Evolutionary conservation across 1,140 invertebrate genomes (phyloP), one percentile per base, ranked within the genome.

Genomic region (Homalodisca vitripennis): DNA sequence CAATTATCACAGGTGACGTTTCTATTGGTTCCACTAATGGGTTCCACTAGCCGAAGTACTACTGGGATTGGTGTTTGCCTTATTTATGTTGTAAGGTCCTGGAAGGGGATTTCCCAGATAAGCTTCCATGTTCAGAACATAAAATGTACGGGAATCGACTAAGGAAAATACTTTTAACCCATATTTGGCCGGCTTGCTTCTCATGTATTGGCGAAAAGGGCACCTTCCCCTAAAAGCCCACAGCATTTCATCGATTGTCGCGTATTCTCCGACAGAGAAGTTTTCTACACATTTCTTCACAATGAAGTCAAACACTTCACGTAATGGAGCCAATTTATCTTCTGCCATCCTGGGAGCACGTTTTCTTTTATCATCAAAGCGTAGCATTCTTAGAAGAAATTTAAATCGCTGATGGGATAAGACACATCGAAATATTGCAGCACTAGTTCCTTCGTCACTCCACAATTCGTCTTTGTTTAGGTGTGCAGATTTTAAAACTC

Each of bases 1-100:
- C 75, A 80, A 72, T 78, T 80, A 71, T 80, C 78, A 32, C 77
- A 72, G 6, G 78, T 81, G 22, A 81, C 57, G 70, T 81, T 80
- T 68, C 78, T 68, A 24, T 74, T 74, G 64, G 77, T 74, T n/a
- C 73, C 75, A 30, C 63, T 71, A 72, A 80, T 78, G 66, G 75
- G 75, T 72, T 72, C 69, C 63, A 76, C 71, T 32, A 80, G 63
- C 63, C 75, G 71, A 70, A 77, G 70, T 12, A 80, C 78, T 22
- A 81, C 69, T 69, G 77, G 75, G 66, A 60, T 27, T 34, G 75
- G 64, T 47, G 46, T 55, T n/a, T n/a, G n/a, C n/a, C 66, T 80
- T 80, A 47, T 62, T 34, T 0, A 72, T 2, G 53, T 73, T 53
- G 70, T 71, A 78, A 22, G 73, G 74, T 20, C 78, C 80, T 34